phyloP scores from a whole-genome alignment of 2,797 vertebrate species.

The Poecile montanus region DNA sequence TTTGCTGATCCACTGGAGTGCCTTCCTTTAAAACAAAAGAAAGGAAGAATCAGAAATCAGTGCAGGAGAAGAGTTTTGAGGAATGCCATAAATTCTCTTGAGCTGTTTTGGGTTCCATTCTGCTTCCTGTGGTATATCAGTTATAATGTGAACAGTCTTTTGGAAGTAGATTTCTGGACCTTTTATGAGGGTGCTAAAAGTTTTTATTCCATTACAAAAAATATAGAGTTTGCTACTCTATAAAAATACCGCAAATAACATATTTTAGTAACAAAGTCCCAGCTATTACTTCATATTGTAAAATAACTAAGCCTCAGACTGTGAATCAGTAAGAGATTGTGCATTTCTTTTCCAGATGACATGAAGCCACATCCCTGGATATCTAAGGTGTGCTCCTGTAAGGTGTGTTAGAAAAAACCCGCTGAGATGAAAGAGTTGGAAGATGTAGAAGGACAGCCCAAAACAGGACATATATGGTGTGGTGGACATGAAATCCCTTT shows the following conservation, averaged over 20 bases:
- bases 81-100: background rate
- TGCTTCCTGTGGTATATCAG: background rate
- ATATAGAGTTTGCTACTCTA: background rate
- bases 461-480: background rate
- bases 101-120: background rate
- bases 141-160: background rate
- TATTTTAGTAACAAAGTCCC: background rate
- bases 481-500: background rate
- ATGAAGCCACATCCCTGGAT: conserved; percentile 75
- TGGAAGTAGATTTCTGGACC: background rate
- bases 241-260: background rate
- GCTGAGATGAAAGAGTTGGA: background rate
- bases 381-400: conserved; percentile 80
- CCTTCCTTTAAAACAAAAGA: background rate
- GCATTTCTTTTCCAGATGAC: conserved; percentile 70
- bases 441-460: background rate
- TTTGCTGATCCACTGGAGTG: background rate
- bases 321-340: background rate
- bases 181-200: background rate
- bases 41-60: background rate
- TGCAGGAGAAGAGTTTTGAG: background rate
- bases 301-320: background rate
- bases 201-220: background rate
- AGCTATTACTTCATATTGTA: background rate
- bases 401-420: conserved; percentile 71